Evolutionary conservation across 2,113 vertebrate species (phyloP).

Genomic region (Caranx ignobilis): DNA sequence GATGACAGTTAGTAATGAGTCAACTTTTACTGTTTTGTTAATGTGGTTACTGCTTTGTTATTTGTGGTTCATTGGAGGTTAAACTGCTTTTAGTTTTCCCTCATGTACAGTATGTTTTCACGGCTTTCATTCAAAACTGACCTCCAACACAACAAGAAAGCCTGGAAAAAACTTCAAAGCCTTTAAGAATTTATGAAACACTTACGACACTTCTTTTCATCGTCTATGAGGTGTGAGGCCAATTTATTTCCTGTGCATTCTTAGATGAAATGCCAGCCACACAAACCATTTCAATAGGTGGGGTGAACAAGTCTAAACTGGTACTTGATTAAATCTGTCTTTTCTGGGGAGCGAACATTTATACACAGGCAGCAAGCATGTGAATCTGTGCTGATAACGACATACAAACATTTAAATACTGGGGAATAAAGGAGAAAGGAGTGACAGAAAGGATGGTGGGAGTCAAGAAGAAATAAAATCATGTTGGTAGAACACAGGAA

Average conservation of each 20-base stretch:
- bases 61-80: slow-evolving; percentile 5
- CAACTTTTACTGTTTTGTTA: neutral
- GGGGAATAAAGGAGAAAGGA: slow-evolving; percentile 2
- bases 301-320: slow-evolving; percentile 25
- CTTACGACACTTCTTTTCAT: neutral
- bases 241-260: slow-evolving; percentile 10
- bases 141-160: slow-evolving; percentile 13
- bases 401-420: slow-evolving; percentile 15
- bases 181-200: slow-evolving; percentile 15
- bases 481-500: slow-evolving; percentile 56
- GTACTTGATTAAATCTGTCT: slow-evolving; percentile 33
- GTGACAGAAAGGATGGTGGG: slow-evolving; percentile 1
- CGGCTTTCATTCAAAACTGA: slow-evolving; percentile 22
- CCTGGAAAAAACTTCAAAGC: neutral
- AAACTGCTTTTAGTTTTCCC: neutral
- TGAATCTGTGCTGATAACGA: slow-evolving; percentile 7
- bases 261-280: slow-evolving; percentile 46
- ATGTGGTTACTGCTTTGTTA: neutral
- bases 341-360: slow-evolving; percentile 30
- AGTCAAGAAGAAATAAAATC: slow-evolving; percentile 47
- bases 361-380: slow-evolving; percentile 18
- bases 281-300: slow-evolving; percentile 16
- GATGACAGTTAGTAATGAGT: neutral
- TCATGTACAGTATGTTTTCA: neutral
- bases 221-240: neutral